Evolutionary conservation across 2,113 vertebrate genomes (phyloP), one percentile per base, ranked within the genome.

Genomic region (Anhinga rufa): DNA sequence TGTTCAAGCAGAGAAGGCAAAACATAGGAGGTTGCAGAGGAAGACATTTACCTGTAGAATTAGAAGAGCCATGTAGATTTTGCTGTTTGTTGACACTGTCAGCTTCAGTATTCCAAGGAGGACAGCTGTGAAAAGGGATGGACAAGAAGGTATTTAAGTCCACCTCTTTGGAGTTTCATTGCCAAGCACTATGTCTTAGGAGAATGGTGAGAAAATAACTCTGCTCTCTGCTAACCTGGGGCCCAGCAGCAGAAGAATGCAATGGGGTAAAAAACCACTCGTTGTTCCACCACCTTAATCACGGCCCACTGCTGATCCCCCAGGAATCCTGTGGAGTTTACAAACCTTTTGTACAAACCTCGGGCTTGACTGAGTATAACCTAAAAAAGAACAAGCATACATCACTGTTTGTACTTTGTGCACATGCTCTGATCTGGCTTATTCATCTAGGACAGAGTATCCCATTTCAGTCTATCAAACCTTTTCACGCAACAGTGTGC

Each of bases 201-300:
- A 25, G 29, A n/a, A 20, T 3, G 29, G 1, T 8, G 66, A 10
- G 71, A 52, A 57, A n/a, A 21, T 12, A 72, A 19, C 61, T 29
- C 38, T 16, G 86, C 6, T 65, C 86, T 38, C 89, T 68, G 93
- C 98, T 85, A 20, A 99, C 99, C 99, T 98, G 99, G 99, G 48
- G 98, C 98, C 98, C 99, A 99, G 96, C 99, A 99, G 95, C 98
- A 98, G 87, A 99, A 93, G 92, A 99, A 99, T 9, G 98, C 91
- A 3, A 98, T 11, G 1, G 99, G 98, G 94, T 99, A 99, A 49
- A 99, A 98, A 19, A 99, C 42, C 93, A 99, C 98, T 17, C 98
- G 96, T 29, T 98, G 96, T 71, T 99, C 98, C 74, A 99, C 92
- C 78, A 97, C 81, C n/a, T 97, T 98, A 76, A 99, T 98, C 34